Percentiles rank a stretch among this genome's conserved stretches.
Evolutionary conservation across 2,797 vertebrate species (phyloP).

Genomic region (Sebastes diaconus): DNA sequence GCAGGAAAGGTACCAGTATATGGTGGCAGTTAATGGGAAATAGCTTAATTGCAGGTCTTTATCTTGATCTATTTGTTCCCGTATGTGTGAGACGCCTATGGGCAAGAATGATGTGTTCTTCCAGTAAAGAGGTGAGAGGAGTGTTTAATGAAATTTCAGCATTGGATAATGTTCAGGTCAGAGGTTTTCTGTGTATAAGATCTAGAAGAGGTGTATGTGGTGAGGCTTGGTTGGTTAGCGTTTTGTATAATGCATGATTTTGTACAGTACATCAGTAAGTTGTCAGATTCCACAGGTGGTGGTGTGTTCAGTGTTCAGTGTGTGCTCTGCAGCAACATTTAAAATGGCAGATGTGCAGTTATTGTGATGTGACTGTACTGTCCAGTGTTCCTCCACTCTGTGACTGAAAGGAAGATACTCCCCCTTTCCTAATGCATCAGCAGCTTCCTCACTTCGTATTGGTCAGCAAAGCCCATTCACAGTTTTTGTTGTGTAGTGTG

Average conservation of each 20-base stretch:
- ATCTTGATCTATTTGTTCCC: neutral
- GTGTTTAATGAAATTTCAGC: constrained; percentile 4
- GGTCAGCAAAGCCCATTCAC: constrained; percentile 57
- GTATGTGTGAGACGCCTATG: neutral
- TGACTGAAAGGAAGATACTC: constrained; percentile 20
- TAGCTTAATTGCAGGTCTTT: neutral
- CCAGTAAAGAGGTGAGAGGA: neutral
- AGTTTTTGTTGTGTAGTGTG: neutral
- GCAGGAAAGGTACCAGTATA: constrained; percentile 82
- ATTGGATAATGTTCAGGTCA: neutral
- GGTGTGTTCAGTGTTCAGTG: neutral
- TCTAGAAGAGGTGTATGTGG: neutral
- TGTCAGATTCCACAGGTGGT: neutral
- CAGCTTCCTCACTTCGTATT: constrained; percentile 42
- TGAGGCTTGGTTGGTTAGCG: neutral
- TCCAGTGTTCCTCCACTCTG: constrained; percentile 12
- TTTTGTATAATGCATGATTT: neutral
- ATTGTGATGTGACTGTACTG: neutral
- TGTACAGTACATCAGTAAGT: neutral
- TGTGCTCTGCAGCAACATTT: neutral
- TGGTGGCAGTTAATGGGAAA: constrained; percentile 10
- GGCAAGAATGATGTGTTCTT: constrained; percentile 7
- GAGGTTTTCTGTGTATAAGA: neutral
- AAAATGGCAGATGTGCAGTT: neutral
- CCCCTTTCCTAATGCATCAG: constrained; percentile 47